Percentiles rank a stretch among this genome's conserved stretches.
Evolutionary conservation across 2,113 vertebrate genomes (phyloP).

Genomic region (Poicephalus meyeri): DNA sequence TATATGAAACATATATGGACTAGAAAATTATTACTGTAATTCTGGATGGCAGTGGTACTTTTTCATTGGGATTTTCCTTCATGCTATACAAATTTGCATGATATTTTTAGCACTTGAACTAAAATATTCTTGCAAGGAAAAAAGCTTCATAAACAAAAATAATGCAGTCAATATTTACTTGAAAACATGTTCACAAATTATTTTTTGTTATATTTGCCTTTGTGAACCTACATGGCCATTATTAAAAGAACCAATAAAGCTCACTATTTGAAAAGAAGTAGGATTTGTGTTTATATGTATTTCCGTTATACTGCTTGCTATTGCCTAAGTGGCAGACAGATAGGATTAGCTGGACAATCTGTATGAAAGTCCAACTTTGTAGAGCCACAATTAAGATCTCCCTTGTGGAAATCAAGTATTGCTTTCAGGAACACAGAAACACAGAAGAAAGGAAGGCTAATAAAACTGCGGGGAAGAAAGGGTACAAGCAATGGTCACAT

Average conservation of each 20-base stretch:
- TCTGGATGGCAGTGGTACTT: background rate
- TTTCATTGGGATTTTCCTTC: background rate
- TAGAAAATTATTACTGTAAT: background rate
- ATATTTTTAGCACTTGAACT: background rate
- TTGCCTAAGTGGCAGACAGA: background rate
- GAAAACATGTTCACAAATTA: background rate
- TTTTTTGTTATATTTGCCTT: background rate
- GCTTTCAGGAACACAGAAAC: background rate
- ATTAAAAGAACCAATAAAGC: background rate
- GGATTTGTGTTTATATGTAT: background rate
- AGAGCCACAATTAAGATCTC: background rate
- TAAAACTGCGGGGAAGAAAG: background rate
- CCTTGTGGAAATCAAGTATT: background rate
- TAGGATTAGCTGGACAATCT: background rate
- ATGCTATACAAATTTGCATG: background rate
- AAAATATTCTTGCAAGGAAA: background rate
- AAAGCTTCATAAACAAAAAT: background rate
- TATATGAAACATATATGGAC: background rate
- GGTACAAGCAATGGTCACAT: background rate
- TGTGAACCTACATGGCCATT: background rate
- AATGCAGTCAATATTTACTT: background rate
- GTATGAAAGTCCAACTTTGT: background rate
- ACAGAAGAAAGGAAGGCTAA: background rate
- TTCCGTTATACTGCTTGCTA: background rate
- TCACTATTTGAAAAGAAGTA: background rate